These are phyloP conservation scores for Bimastos eiseni DNA, from an alignment of 2,888 invertebrate genomes.

Conservation along the genomic window DNA sequence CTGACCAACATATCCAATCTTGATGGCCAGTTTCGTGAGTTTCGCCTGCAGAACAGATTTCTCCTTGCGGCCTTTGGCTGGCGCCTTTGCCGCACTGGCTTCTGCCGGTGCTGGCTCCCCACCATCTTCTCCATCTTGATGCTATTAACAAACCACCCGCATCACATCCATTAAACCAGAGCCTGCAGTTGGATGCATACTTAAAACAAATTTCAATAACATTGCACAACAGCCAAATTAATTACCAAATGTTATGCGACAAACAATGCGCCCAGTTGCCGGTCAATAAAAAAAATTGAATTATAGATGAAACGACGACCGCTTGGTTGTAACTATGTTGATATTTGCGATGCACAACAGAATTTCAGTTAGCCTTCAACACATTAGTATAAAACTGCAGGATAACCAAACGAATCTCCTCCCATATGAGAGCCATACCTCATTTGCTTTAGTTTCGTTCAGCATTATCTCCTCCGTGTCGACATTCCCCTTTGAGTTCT, in stretches of 20 bases:
- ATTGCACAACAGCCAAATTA: background rate
- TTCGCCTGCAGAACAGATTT: conserved; percentile 98
- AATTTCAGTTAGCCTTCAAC: background rate
- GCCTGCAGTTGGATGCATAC: background rate
- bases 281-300: background rate
- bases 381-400: background rate
- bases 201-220: background rate
- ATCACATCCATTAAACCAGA: background rate
- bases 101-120: background rate
- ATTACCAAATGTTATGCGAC: background rate
- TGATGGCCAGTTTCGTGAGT: conserved; percentile 95
- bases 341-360: background rate
- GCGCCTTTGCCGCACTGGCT: background rate
- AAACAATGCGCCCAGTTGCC: too few relatives aligned
- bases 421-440: background rate
- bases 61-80: conserved; percentile 38
- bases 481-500: conserved; percentile 10
- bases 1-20: conserved; percentile 93
- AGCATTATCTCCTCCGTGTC: conserved; percentile 26
- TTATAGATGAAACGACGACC: background rate
- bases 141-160: background rate
- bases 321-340: background rate
- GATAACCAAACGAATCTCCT: background rate
- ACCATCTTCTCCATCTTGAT: background rate
- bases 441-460: conserved; percentile 5